Percentiles rank a stretch among this genome's conserved stretches.
Evolutionary conservation across 2,888 invertebrate genomes (phyloP).

Genomic region (Lasioglossum vierecki): DNA sequence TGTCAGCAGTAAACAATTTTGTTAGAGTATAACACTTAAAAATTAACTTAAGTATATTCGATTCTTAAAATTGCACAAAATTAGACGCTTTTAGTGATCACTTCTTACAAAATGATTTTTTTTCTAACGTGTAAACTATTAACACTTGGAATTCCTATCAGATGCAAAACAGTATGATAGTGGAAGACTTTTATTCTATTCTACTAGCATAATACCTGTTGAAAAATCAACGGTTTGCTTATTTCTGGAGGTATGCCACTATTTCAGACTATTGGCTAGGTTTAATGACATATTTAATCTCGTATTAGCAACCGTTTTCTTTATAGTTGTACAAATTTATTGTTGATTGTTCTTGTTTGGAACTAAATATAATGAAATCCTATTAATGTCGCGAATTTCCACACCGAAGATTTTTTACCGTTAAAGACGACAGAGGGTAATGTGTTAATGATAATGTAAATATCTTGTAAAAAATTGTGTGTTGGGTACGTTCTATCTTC

Average conservation of each 20-base stretch:
- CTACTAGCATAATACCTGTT: background rate
- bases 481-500: background rate
- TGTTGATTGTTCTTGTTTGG: no score
- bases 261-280: no score
- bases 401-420: no score
- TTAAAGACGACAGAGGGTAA: no score
- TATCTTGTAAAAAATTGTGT: slow-evolving; percentile 19
- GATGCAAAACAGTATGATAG: slow-evolving; percentile 31
- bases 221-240: no score
- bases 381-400: no score
- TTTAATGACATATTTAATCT: no score
- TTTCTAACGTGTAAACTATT: background rate
- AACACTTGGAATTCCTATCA: slow-evolving; percentile 10
- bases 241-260: no score
- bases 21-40: slow-evolving; percentile 30
- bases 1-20: slow-evolving; percentile 60
- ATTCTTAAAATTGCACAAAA: slow-evolving; percentile 54
- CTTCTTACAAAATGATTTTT: background rate
- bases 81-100: background rate
- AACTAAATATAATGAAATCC: no score
- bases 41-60: background rate
- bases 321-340: no score
- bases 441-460: background rate
- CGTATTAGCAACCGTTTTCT: no score
- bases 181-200: slow-evolving; percentile 51